These are phyloP conservation scores for Harpagoxenus sublaevis DNA, from an alignment of 2,888 invertebrate species.

Conservation along the genomic window DNA sequence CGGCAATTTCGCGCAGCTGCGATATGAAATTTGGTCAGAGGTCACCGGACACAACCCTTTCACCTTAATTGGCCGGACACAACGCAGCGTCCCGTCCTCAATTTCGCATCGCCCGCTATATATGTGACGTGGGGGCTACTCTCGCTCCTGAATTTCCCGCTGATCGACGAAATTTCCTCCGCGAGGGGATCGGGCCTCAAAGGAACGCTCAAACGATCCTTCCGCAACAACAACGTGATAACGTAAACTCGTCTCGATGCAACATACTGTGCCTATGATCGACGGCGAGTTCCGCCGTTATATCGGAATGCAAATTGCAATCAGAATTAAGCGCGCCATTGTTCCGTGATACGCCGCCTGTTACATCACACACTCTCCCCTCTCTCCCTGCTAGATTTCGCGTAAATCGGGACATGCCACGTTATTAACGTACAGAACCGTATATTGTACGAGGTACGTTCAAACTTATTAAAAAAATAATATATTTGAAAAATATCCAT, in stretches of 20 bases:
- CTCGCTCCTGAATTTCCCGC: slow-evolving; percentile 25
- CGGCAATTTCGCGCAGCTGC: slow-evolving; percentile 51
- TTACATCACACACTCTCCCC: slow-evolving; percentile 73
- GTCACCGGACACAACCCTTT: slow-evolving; percentile 31
- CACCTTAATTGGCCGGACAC: slow-evolving; percentile 28
- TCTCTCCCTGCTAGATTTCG: slow-evolving; percentile 71
- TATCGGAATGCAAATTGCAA: slow-evolving; percentile 77
- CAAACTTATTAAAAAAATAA: background rate
- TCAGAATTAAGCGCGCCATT: slow-evolving; percentile 69
- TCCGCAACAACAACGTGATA: slow-evolving; percentile 50
- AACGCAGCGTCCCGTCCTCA: slow-evolving; percentile 41
- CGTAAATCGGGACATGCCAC: slow-evolving; percentile 63
- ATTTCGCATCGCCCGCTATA: slow-evolving; percentile 50
- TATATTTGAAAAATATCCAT: background rate
- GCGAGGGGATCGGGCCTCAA: slow-evolving; percentile 53
- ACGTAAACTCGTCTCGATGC: slow-evolving; percentile 55
- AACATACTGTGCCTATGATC: slow-evolving; percentile 54
- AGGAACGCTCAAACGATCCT: slow-evolving; percentile 57
- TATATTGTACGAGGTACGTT: background rate
- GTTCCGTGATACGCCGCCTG: slow-evolving; percentile 59
- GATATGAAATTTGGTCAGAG: slow-evolving; percentile 46
- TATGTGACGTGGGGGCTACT: background rate
- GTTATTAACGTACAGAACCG: background rate
- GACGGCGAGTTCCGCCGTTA: slow-evolving; percentile 45
- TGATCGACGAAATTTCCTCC: slow-evolving; percentile 64